A percentile compares a stretch with the other conserved stretches of the same genome.
Evolutionary conservation across 2,888 invertebrate genomes (phyloP).

Genomic region (Conus canariensis): DNA sequence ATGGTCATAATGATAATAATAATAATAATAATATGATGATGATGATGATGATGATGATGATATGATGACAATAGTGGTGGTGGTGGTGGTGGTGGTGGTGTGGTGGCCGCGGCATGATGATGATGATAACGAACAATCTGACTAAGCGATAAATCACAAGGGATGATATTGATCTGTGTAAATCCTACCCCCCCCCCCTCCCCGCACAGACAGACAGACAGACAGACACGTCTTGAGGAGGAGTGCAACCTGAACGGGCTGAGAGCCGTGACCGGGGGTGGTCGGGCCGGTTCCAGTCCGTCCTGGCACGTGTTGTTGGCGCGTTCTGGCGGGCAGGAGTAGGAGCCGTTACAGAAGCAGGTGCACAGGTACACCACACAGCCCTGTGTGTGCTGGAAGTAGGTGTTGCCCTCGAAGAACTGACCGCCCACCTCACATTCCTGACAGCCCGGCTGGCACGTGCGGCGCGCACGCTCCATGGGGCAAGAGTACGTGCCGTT

Average conservation of each 20-base stretch:
- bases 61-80: too few species aligned
- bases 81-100: too few species aligned
- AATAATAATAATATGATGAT: too few species aligned
- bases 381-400: constrained; percentile 57
- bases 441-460: constrained; percentile 55
- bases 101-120: too few species aligned
- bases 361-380: constrained; percentile 63
- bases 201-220: not conserved
- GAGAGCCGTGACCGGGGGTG: not conserved
- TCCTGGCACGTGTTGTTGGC: constrained; percentile 50
- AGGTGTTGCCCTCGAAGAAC: constrained; percentile 46
- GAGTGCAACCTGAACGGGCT: not conserved
- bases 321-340: constrained; percentile 62
- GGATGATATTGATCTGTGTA: too few species aligned
- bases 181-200: too few species aligned
- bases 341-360: constrained; percentile 68
- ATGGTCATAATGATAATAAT: too few species aligned
- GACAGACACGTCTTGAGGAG: not conserved
- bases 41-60: too few species aligned
- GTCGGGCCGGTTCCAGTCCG: too few species aligned
- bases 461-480: constrained; percentile 52
- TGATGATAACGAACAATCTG: too few species aligned
- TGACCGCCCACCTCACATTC: constrained; percentile 59
- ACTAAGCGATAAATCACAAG: too few species aligned
- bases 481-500: constrained; percentile 67